Evolutionary conservation across 2,888 invertebrate genomes (phyloP), one percentile per base, ranked within the genome.

Genomic region (Acrobasis suavella): DNA sequence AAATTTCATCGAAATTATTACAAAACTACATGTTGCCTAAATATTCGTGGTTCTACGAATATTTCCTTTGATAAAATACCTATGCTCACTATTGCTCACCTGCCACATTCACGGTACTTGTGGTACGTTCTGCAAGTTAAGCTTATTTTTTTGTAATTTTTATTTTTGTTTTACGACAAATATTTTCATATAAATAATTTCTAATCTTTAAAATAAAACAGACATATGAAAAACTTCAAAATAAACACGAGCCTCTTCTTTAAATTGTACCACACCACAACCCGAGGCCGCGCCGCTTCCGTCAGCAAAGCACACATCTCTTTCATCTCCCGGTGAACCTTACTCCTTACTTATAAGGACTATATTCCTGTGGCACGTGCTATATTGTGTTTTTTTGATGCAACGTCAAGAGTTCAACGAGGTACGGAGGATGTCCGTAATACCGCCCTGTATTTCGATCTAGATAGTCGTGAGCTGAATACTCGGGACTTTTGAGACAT

Each of bases 401-500:
- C 75, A 67, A 78, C 74, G 81, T 76, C 74, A 85, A 86, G 85
- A 86, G 86, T 86, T 86, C 85, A 87, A 81, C 85, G 79, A 73
- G 78, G 79, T 81, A 77, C 75, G 75, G 75, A 64, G 85, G 86
- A 86, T 82, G 81, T 87, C 84, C 84, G 83, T 67, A 71, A 65
- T 67, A 71, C 68, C 70, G 70, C 64, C 65, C 67, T 63, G 67
- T 65, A 62, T 63, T 55, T 65, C 62, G 69, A 73, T 76, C 77
- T 75, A 74, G 76, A 76, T 72, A 69, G 67, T 66, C 64, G 69
- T 63, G 62, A 51, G 38, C n/a, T 56, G 62, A 65, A 63, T 62
- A 37, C 38, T 38, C 15, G 58, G 50, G 17, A 56, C 56, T n/a
- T 46, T 56, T 15, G 39, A 55, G 55, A 55, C 16, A n/a, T 56